Evolutionary conservation across 37 sponge, comb jelly and placozoan genomes (phyloP), one percentile per base, ranked within the genome.

Genomic region (Oscarella lobularis): DNA sequence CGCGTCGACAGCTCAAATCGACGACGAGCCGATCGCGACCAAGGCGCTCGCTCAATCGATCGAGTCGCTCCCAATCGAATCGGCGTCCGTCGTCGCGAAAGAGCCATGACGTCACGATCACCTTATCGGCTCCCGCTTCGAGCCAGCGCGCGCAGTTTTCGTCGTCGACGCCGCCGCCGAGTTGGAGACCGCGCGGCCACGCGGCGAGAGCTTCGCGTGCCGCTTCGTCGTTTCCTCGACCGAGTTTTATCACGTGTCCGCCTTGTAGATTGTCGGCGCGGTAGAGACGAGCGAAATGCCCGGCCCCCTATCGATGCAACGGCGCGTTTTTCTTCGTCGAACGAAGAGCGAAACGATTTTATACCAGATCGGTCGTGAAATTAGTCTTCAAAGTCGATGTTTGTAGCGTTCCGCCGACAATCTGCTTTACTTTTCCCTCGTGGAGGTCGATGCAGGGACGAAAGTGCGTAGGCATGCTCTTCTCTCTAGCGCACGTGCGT

Each of bases 381-480:
- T 68, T 68, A 5, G 71, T 68, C 29, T 68, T 68, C 71, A 68
- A 68, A 4, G n/a, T 34, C 4, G n/a, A 5, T 5, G 6, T 4
- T 32, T 5, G 5, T 29, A 68, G 31, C 6, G 71, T 68, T 34
- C 71, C 71, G 31, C 71, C 71, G 31, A 68, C 71, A 14, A 68
- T 68, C 31, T 68, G 71, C 29, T 68, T 68, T 34, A 68, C 71
- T n/a, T 20, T 31, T 4, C 71, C 71, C 4, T 68, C 4, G 31
- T 68, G 71, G 6, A 68, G 71, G 29, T 68, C 71, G 29, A 68
- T 68, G 29, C 71, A 68, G 29, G 71, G 71, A 68, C 71, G 71
- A 68, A 68, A 68, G 5, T n/a, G 6, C 6, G 71, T 68, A 68
- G 71, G 29, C 71, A 68, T 68, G n/a, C n/a, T n/a, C n/a, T n/a